Base-by-base conservation (phyloP, 2,113 vertebrate species). In the Speoplatyrhinus poulsoni region DNA sequence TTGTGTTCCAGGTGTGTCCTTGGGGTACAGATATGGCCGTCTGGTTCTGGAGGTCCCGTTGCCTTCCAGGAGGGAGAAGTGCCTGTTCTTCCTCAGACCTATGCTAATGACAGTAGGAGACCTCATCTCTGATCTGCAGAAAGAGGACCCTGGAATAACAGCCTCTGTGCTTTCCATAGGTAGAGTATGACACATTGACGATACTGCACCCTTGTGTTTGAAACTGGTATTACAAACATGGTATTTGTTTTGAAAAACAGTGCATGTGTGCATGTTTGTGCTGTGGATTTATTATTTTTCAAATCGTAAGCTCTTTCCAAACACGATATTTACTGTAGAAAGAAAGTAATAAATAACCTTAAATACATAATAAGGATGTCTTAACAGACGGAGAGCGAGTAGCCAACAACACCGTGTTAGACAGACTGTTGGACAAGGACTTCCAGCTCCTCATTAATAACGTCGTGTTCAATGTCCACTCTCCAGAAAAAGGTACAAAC, bases 21-120 rank as follows among this genome's bases (percentile, higher is more conserved):
- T 99, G 69, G 87, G 73, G 79, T 95, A 95, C 79, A 95, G 86
- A 77, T 85, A 96, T 26, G 94, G 95, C 10, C 94, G 95, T 17
- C 92, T 96, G n/a, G 82, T 93, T 57, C 82, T 99, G 81, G 95
- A 95, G 26, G 87, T 98, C 4, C 91, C 63, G 0, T 70, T 99
- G 76, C 96, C 97, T 0, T 96, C 96, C 65, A 94, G 96, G 82
- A 90, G 82, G 0, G 97, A 98, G 83, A 93, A 91, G 17, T 99
- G 96, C 70, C 92, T 75, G 47, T 99, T 99, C 77, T 93, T 93
- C 16, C 77, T 98, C 36, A 90, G 93, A 66, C 97, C 96, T 0
- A 66, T 94, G 89, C 61, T 93, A 59, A 95, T 94, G 71, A 97
- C 83, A 0, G 93, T 97, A 0, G 93, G 90, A 2, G 91, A 93